Conservation (phyloP, 2,888 invertebrate species). For the Neocrepidodera transversa region DNA sequence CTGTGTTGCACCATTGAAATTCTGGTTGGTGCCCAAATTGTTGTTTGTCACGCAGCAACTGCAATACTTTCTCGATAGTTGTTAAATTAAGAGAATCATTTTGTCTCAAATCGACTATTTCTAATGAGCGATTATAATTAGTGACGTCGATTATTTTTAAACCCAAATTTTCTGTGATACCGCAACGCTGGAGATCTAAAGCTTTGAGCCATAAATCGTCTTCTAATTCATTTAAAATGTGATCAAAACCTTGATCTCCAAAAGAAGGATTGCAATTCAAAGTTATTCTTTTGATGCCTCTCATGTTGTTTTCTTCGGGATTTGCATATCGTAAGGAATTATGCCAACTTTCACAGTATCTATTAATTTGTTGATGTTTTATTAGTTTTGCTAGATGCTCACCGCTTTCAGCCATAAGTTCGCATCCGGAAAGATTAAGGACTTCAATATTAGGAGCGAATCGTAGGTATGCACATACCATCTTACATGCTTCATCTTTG, state of each 20-base stretch:
- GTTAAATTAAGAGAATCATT: slow-evolving; percentile 60
- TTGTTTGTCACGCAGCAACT: slow-evolving; percentile 53
- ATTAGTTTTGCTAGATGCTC: slow-evolving; percentile 71
- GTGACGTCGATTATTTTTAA: slow-evolving; percentile 67
- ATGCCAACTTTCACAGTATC: slow-evolving; percentile 84
- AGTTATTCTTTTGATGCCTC: slow-evolving; percentile 73
- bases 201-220: slow-evolving; percentile 86
- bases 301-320: slow-evolving; percentile 75
- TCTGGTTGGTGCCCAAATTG: slow-evolving; percentile 49
- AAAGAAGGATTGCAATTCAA: slow-evolving; percentile 74
- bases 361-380: slow-evolving; percentile 64
- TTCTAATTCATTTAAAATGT: slow-evolving; percentile 71
- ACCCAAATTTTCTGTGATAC: slow-evolving; percentile 70
- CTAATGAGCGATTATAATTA: slow-evolving; percentile 70
- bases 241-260: slow-evolving; percentile 68
- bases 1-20: slow-evolving; percentile 56
- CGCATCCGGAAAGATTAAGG: slow-evolving; percentile 74
- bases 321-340: slow-evolving; percentile 79
- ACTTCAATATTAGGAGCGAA: slow-evolving; percentile 72
- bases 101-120: slow-evolving; percentile 71
- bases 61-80: slow-evolving; percentile 53
- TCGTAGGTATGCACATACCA: slow-evolving; percentile 73
- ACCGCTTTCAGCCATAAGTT: slow-evolving; percentile 70
- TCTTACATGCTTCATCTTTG: slow-evolving; percentile 75
- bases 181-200: slow-evolving; percentile 78